Conservation (phyloP, 1,140 invertebrate species). For the Amphibalanus amphitrite region DNA sequence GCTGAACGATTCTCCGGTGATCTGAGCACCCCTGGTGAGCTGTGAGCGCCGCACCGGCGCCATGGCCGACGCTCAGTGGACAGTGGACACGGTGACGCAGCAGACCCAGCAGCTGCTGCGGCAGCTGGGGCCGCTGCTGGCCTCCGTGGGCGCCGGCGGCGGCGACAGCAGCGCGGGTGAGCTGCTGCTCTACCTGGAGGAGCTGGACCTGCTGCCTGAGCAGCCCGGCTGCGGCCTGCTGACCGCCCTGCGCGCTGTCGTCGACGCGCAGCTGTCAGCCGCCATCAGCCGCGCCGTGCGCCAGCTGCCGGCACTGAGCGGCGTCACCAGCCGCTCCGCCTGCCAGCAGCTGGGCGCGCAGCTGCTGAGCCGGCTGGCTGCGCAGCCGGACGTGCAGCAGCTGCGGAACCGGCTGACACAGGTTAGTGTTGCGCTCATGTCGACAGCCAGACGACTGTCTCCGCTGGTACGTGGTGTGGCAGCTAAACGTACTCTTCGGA, state of each 20-base stretch:
- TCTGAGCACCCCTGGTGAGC: too few relatives aligned
- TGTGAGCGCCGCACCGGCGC: too few relatives aligned
- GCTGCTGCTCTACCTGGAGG: neutral
- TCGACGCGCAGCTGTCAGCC: neutral
- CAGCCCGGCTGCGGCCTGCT: neutral
- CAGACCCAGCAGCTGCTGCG: neutral
- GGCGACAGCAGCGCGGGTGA: neutral
- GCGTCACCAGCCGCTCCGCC: neutral
- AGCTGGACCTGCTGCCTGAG: neutral
- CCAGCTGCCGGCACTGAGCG: neutral
- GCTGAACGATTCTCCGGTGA: too few relatives aligned
- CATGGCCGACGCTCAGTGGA: conserved; percentile 8
- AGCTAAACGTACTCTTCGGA: too few relatives aligned
- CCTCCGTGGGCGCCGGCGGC: neutral
- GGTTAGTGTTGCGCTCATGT: neutral
- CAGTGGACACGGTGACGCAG: conserved; percentile 7
- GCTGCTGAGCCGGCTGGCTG: neutral
- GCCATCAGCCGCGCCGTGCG: neutral
- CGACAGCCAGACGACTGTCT: too few relatives aligned
- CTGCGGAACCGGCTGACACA: neutral
- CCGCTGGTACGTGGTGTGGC: too few relatives aligned
- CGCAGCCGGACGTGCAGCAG: neutral
- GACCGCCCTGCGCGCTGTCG: neutral
- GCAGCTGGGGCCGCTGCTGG: neutral
- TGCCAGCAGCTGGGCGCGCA: neutral